Evolutionary conservation across 2,797 vertebrate species (phyloP).

Genomic region (Aselliscus stoliczkanus): DNA sequence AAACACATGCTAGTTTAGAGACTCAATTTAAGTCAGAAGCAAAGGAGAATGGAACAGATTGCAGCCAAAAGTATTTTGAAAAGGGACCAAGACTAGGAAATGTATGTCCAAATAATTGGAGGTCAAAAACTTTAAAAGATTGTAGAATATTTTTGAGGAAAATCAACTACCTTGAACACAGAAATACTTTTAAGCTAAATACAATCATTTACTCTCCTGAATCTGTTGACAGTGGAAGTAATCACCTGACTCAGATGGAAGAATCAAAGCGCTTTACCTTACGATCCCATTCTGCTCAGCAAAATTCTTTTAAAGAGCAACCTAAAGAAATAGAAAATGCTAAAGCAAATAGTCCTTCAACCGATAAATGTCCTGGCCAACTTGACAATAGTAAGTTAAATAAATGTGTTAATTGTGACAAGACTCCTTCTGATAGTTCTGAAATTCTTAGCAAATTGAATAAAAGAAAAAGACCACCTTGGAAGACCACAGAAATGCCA

Average conservation of each 20-base stretch:
- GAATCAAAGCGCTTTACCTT: constrained; percentile 77
- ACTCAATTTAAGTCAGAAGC: constrained; percentile 71
- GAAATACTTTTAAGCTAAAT: constrained; percentile 82
- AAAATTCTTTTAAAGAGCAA: constrained; percentile 69
- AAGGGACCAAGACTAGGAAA: constrained; percentile 77
- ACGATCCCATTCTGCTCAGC: constrained; percentile 79
- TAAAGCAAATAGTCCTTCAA: constrained; percentile 71
- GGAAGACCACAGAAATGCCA: constrained; percentile 81
- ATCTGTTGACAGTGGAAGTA: constrained; percentile 69
- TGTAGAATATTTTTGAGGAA: constrained; percentile 97
- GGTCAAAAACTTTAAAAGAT: constrained; percentile 91
- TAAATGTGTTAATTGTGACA: constrained; percentile 68
- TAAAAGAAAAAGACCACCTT: constrained; percentile 83
- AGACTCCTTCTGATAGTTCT: constrained; percentile 72
- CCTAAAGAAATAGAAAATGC: constrained; percentile 69
- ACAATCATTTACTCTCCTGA: constrained; percentile 78
- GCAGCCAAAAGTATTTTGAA: constrained; percentile 77
- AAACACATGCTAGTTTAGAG: constrained; percentile 71
- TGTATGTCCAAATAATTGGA: constrained; percentile 83
- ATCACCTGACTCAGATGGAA: constrained; percentile 68
- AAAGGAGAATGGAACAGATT: constrained; percentile 74
- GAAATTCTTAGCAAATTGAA: constrained; percentile 81
- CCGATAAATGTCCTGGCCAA: constrained; percentile 67
- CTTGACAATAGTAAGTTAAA: constrained; percentile 75
- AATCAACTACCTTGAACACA: constrained; percentile 90